Evolutionary conservation across 1,140 invertebrate species (phyloP).

Genomic region (Caerostris darwini): DNA sequence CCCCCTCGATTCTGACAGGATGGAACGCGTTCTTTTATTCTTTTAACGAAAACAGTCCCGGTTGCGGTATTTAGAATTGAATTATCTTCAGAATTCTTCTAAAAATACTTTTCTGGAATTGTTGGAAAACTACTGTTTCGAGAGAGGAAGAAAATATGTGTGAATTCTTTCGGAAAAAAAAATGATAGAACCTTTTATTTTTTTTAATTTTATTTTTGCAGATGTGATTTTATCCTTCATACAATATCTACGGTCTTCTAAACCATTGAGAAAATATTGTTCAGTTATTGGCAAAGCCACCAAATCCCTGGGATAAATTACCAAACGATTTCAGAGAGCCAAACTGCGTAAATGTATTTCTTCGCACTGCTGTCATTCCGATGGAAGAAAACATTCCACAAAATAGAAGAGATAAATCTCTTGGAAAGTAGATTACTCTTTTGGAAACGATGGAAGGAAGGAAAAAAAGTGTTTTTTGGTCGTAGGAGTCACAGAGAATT

Average conservation of each 20-base stretch:
- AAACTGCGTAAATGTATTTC: constrained; percentile 54
- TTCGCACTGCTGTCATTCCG: constrained; percentile 13
- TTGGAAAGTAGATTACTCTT: constrained; percentile 39
- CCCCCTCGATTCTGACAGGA: neutral
- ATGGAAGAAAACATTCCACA: neutral
- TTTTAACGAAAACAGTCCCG: neutral
- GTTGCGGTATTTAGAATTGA: neutral
- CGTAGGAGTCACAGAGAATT: constrained; percentile 20
- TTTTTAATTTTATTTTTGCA: neutral
- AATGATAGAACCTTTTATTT: neutral
- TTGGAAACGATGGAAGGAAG: neutral
- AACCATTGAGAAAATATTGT: constrained; percentile 46
- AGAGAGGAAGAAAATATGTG: neutral
- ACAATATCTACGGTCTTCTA: constrained; percentile 13
- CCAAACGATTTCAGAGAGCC: constrained; percentile 7
- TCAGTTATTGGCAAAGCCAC: constrained; percentile 52
- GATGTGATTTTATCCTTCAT: constrained; percentile 18
- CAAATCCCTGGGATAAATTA: constrained; percentile 49
- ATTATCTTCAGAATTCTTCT: neutral
- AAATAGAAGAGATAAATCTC: constrained; percentile 44
- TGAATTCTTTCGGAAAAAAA: neutral
- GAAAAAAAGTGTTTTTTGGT: neutral
- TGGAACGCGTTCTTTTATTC: neutral
- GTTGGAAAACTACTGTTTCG: neutral
- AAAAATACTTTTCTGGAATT: neutral